phyloP scores from a whole-genome alignment of 1,140 invertebrate genomes.

The Brachystomella parvula region DNA sequence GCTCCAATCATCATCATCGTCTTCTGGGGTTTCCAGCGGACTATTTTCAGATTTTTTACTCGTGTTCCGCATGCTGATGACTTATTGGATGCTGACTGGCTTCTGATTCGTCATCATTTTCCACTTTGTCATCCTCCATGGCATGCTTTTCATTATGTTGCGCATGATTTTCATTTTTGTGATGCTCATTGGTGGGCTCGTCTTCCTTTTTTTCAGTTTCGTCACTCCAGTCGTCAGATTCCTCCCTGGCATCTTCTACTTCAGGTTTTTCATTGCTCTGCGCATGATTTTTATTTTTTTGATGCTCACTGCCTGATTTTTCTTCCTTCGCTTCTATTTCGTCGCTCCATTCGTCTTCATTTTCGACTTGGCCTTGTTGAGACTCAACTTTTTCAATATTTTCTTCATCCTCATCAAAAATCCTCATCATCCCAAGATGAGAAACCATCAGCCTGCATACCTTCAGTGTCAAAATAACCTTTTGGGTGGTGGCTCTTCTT shows the following conservation, averaged over 20 bases:
- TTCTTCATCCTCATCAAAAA: background rate
- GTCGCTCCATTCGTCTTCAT: background rate
- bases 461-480: no score
- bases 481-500: background rate
- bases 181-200: background rate
- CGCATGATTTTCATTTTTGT: no score
- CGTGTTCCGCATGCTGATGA: background rate
- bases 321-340: background rate
- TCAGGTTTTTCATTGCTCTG: background rate
- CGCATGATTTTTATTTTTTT: background rate
- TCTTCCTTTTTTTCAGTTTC: background rate
- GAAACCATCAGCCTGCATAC: no score
- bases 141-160: background rate
- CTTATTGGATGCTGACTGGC: background rate
- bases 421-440: no score
- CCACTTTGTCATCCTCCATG: background rate
- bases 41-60: background rate
- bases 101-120: background rate
- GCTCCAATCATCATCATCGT: background rate
- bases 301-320: background rate
- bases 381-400: background rate
- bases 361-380: background rate
- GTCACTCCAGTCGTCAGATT: background rate
- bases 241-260: background rate
- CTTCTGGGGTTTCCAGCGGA: background rate